Evolutionary conservation across 2,888 invertebrate genomes (phyloP).

Genomic region (Drosophila kuntzei): DNA sequence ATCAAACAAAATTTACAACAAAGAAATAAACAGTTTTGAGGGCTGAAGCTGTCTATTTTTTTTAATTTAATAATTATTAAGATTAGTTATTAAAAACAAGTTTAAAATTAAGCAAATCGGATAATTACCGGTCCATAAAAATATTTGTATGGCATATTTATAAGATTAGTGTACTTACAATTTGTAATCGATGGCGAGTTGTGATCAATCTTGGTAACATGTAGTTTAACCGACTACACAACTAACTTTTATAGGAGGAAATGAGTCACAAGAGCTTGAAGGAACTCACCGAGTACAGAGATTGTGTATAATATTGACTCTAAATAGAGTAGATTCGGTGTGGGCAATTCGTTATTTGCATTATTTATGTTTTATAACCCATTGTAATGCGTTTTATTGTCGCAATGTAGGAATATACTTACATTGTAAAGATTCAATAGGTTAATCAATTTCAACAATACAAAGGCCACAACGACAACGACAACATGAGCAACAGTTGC

Average conservation of each 20-base stretch:
- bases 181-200: too few relatives aligned
- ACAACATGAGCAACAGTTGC: conserved; percentile 28
- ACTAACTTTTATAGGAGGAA: not conserved
- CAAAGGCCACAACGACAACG: conserved; percentile 10
- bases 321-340: not conserved
- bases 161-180: too few relatives aligned
- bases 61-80: too few relatives aligned
- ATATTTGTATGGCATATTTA: too few relatives aligned
- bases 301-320: not conserved
- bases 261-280: not conserved
- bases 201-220: too few relatives aligned
- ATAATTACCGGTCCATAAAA: too few relatives aligned
- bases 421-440: conserved; percentile 14
- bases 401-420: conserved; percentile 3
- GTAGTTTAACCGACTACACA: not conserved
- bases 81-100: too few relatives aligned
- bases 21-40: too few relatives aligned
- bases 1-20: too few relatives aligned
- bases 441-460: conserved; percentile 40
- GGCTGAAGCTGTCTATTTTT: too few relatives aligned
- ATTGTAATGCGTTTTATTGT: not conserved
- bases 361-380: conserved; percentile 1
- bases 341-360: conserved; percentile 1
- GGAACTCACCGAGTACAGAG: not conserved
- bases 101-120: too few relatives aligned